Base-by-base conservation (phyloP, 2,113 vertebrate genomes). In the Apodemus sylvaticus region DNA sequence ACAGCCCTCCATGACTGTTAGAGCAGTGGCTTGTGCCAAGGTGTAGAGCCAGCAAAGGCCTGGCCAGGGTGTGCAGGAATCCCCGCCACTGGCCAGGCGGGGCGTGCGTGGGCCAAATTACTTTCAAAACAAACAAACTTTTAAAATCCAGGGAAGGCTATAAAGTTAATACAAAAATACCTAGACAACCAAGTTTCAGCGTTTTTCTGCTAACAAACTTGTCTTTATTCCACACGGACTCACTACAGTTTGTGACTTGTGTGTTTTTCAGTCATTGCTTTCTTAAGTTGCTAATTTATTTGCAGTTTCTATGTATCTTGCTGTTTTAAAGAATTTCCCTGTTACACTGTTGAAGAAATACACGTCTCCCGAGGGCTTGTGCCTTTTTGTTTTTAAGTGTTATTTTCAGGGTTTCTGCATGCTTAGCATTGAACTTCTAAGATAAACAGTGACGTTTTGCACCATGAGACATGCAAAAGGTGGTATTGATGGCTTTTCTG, bases 271-370 rank as follows among this genome's bases (percentile, higher is more conserved):
- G 26, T 66, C 91, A 73, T 42, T 97, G 51, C 94, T 94, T 97
- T 96, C 93, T 89, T n/a, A 96, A 94, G 86, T 94, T 97, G 96
- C 79, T 98, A 96, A 98, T 98, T 98, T 98, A 97, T 98, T 97
- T 97, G 76, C 91, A 93, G 64, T 98, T 98, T 48, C 95, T 97
- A 26, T 78, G 97, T 39, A 82, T 96, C 64, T 94, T 97, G 51
- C 94, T 97, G 87, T 85, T 87, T 96, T 90, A 92, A 73, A 97
- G 90, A 97, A 98, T 97, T 97, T 96, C 91, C 94, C 95, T 97
- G 86, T 94, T 97, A 3, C 66, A 74, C 39, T 96, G 64, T 58
- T 92, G 70, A 97, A 97, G 96, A 98, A 98, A 98, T 91, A 98
- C 97, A 97, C 96, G 73, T 90, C 95, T 98, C 98, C 96, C 97